Conservation (phyloP, 1,140 invertebrate genomes). For the Ceratitis capitata region DNA sequence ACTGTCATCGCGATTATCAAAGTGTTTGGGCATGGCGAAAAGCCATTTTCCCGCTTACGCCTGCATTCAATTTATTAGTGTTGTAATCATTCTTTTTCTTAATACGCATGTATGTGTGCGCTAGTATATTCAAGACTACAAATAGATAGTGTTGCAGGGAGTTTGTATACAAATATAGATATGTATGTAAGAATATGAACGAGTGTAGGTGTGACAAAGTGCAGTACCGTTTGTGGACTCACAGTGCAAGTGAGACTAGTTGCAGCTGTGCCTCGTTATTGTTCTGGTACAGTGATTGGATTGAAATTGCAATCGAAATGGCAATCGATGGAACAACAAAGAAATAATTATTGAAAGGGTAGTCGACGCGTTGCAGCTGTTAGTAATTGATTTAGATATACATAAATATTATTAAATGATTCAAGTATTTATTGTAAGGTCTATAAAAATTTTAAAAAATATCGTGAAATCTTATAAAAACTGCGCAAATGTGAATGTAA, state of each 20-base stretch:
- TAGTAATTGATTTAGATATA: background rate
- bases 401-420: too few species aligned
- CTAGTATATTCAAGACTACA: background rate
- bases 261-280: background rate
- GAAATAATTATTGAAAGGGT: background rate
- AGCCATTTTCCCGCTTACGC: background rate
- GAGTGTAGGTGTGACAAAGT: background rate
- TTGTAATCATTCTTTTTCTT: background rate
- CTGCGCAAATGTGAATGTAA: background rate
- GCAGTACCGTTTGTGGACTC: background rate
- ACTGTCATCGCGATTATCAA: constrained; percentile 25
- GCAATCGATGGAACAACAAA: background rate
- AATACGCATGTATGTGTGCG: background rate
- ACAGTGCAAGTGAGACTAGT: background rate
- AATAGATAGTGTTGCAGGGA: too few species aligned
- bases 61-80: background rate
- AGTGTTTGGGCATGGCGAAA: background rate
- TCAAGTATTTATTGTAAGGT: too few species aligned
- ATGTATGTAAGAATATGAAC: background rate
- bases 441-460: too few species aligned
- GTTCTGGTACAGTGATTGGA: background rate
- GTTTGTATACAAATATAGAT: too few species aligned
- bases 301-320: constrained; percentile 1
- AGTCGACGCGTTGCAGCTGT: background rate
- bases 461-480: too few species aligned